These are phyloP conservation scores for Pocillopora verrucosa DNA, from an alignment of 64 coral and sea anemone genomes.

Conservation along the genomic window DNA sequence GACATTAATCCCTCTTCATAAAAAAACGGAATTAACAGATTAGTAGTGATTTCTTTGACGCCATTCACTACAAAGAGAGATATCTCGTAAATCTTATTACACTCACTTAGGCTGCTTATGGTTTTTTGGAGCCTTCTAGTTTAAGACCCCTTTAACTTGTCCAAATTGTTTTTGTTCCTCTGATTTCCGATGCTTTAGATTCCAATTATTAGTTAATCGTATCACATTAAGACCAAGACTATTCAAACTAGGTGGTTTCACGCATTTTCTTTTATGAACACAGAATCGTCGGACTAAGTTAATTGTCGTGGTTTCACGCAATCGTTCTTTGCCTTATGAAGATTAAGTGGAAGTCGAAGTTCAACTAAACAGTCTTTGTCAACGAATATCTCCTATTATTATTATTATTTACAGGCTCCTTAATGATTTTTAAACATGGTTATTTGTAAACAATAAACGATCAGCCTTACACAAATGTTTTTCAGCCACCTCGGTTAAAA, in stretches of 20 bases:
- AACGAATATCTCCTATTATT: background rate
- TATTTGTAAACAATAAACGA: slow-evolving; percentile 71
- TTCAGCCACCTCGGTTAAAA: background rate
- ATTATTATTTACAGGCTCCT: slow-evolving; percentile 60
- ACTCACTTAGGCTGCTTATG: background rate
- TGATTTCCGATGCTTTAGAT: slow-evolving; percentile 54
- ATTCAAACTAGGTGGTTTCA: background rate
- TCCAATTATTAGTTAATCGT: slow-evolving; percentile 52
- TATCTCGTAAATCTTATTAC: slow-evolving; percentile 12
- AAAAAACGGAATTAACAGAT: slow-evolving; percentile 48
- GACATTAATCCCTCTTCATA: slow-evolving; percentile 52
- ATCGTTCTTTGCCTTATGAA: background rate
- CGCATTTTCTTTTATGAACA: background rate
- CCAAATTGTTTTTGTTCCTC: slow-evolving; percentile 29
- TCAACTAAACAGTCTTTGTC: slow-evolving; percentile 43
- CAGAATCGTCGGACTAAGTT: background rate
- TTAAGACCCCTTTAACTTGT: background rate
- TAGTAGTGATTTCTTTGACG: background rate
- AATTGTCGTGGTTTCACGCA: background rate
- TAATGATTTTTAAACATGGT: slow-evolving; percentile 70
- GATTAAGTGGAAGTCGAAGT: background rate
- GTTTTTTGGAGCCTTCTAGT: background rate
- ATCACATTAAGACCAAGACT: slow-evolving; percentile 3
- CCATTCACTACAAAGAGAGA: background rate
- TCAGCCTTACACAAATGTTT: slow-evolving; percentile 16